phyloP scores from a whole-genome alignment of 2,888 invertebrate genomes.

The Eremobia ochroleuca region DNA sequence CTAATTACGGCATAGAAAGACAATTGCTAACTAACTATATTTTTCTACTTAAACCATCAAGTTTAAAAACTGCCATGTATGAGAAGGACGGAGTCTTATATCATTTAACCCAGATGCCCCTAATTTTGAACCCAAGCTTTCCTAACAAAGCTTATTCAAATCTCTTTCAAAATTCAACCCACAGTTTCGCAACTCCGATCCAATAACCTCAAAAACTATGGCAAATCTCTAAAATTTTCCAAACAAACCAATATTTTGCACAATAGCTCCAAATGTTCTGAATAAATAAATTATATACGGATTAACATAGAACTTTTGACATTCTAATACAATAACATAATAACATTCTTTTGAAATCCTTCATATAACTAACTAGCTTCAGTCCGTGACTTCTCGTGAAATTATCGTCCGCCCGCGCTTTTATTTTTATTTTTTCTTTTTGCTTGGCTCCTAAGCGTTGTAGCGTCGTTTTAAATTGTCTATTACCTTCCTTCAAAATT shows the following conservation, averaged over 20 bases:
- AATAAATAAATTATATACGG: constrained; percentile 48
- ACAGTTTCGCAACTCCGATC: constrained; percentile 4
- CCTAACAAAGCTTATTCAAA: neutral
- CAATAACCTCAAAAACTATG: constrained; percentile 12
- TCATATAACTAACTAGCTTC: neutral
- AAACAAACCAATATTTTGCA: neutral
- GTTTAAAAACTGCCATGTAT: neutral
- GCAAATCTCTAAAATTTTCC: neutral
- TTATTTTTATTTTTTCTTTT: no score
- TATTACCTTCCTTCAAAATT: no score
- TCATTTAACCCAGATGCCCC: neutral
- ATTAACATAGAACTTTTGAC: constrained; percentile 43
- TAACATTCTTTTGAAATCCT: constrained; percentile 14
- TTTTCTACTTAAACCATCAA: neutral
- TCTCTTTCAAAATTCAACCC: neutral
- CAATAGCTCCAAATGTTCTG: constrained; percentile 29
- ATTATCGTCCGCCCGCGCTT: no score
- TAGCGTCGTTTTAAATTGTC: no score
- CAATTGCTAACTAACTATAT: no score
- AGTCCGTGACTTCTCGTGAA: neutral
- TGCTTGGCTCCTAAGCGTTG: no score
- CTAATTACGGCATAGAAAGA: no score
- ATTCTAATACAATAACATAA: constrained; percentile 19
- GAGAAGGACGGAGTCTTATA: neutral
- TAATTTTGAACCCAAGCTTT: neutral